phyloP scores from a whole-genome alignment of 2,113 vertebrate genomes.

The Podiceps cristatus region DNA sequence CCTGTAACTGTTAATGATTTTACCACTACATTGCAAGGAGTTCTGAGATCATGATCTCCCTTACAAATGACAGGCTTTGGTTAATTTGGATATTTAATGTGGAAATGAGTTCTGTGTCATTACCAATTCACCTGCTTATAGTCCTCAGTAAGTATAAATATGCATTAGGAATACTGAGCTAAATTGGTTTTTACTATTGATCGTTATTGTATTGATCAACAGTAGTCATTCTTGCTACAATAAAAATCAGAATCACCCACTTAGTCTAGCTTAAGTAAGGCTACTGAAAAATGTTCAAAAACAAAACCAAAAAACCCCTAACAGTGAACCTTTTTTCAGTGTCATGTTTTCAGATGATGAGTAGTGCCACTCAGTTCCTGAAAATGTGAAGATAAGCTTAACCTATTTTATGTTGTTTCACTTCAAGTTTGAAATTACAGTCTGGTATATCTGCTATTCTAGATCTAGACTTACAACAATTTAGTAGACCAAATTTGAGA shows the following conservation, averaged over 20 bases:
- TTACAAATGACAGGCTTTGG: neutral
- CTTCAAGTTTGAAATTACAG: neutral
- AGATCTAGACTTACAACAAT: neutral
- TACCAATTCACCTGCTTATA: neutral
- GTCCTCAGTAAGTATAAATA: neutral
- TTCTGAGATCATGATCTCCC: neutral
- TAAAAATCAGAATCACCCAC: neutral
- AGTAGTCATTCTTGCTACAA: neutral
- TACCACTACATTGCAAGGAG: neutral
- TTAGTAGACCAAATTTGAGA: neutral
- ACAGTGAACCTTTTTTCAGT: neutral
- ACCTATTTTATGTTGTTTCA: neutral
- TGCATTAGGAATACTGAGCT: neutral
- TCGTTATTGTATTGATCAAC: neutral
- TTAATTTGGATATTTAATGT: neutral
- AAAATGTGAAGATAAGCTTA: neutral
- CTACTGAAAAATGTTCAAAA: neutral
- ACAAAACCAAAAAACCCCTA: neutral
- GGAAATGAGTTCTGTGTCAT: neutral
- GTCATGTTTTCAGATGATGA: neutral
- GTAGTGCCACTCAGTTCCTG: neutral
- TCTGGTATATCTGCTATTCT: neutral
- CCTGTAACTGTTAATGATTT: neutral
- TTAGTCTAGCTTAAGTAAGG: neutral
- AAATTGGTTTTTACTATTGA: neutral